Evolutionary conservation across 1,140 invertebrate species (phyloP).

Genomic region (Potamilus streckersoni): DNA sequence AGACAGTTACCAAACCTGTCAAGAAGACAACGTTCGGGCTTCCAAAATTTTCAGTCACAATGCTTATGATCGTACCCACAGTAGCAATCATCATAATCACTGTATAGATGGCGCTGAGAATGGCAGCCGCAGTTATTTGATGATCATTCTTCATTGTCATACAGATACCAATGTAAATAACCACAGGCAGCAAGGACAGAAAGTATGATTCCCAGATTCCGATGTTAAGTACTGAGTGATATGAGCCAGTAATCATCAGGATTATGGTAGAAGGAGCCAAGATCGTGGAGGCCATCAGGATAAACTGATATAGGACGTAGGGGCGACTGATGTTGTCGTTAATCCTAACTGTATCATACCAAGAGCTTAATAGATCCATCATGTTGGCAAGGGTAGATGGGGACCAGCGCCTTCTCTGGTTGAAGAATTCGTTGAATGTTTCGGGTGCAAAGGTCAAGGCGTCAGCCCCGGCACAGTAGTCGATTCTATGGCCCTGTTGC

Average conservation of each 20-base stretch:
- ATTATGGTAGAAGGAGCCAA: slow-evolving; percentile 92
- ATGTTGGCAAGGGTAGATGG: slow-evolving; percentile 79
- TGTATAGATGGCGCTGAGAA: slow-evolving; percentile 64
- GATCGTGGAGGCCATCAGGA: slow-evolving; percentile 90
- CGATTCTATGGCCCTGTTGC: slow-evolving; percentile 76
- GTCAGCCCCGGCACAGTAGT: slow-evolving; percentile 77
- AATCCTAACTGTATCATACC: slow-evolving; percentile 71
- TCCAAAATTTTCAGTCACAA: slow-evolving; percentile 60
- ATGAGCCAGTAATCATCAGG: slow-evolving; percentile 96
- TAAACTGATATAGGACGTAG: slow-evolving; percentile 71
- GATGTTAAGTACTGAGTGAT: slow-evolving; percentile 89
- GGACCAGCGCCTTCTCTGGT: slow-evolving; percentile 75
- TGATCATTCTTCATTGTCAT: slow-evolving; percentile 92
- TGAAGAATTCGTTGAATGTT: slow-evolving; percentile 69
- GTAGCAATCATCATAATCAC: slow-evolving; percentile 66
- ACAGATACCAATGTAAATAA: slow-evolving; percentile 83
- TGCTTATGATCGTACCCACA: slow-evolving; percentile 62
- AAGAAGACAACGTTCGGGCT: slow-evolving; percentile 62
- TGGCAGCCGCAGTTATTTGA: slow-evolving; percentile 91
- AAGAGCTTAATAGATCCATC: slow-evolving; percentile 74
- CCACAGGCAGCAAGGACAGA: slow-evolving; percentile 62
- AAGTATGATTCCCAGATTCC: slow-evolving; percentile 60
- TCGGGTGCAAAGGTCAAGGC: slow-evolving; percentile 77
- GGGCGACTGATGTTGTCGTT: slow-evolving; percentile 76
- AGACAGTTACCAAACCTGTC: slow-evolving; percentile 73